These are phyloP conservation scores for Drosophila nebulosa DNA, from an alignment of 1,140 invertebrate genomes.

Conservation along the genomic window DNA sequence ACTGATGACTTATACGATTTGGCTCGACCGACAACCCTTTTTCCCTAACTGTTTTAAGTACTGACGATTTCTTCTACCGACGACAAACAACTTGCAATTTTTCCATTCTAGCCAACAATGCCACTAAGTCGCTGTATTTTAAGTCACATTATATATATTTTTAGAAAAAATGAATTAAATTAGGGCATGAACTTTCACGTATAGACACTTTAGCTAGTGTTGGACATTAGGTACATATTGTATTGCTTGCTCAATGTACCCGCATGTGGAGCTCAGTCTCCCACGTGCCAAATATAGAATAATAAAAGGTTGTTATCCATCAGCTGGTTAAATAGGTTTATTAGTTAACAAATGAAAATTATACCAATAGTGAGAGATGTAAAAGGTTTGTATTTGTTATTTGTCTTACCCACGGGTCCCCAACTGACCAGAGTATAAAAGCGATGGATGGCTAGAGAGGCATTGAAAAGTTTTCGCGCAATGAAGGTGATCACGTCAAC, in stretches of 20 bases:
- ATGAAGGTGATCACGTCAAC: constrained; percentile 54
- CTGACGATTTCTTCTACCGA: no score
- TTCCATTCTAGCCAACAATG: no score
- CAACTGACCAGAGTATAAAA: background rate
- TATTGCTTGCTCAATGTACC: background rate
- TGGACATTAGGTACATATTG: background rate
- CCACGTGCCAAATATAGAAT: constrained; percentile 2
- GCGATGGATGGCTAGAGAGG: background rate
- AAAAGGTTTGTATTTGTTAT: background rate
- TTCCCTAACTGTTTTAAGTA: no score
- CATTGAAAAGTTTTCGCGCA: background rate
- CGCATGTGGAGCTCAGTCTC: background rate
- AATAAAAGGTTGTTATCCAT: background rate
- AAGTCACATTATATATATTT: no score
- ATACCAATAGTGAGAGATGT: background rate
- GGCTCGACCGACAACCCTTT: no score
- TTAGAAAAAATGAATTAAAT: no score
- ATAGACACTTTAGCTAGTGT: background rate
- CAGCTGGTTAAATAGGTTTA: constrained; percentile 5
- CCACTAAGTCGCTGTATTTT: no score
- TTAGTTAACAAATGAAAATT: background rate
- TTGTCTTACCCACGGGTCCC: background rate
- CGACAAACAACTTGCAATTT: no score
- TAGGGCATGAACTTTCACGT: no score
- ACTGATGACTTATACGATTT: no score